These are phyloP conservation scores for Sebastes trivittatus DNA, from an alignment of 2,797 vertebrate species.

Conservation along the genomic window DNA sequence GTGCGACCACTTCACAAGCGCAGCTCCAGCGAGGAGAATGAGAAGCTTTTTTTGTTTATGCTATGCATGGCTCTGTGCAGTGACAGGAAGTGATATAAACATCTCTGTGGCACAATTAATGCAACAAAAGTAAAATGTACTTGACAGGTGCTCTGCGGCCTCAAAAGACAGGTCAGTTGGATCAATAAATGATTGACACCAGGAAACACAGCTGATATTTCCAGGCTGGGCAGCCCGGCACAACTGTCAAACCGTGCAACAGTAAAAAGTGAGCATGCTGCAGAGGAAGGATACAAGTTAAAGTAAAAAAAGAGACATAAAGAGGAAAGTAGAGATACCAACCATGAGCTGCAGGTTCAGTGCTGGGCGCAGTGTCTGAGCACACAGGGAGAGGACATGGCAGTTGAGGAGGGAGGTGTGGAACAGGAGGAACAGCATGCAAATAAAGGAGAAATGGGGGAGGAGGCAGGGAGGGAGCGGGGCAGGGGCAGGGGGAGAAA, in stretches of 20 bases:
- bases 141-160: neutral
- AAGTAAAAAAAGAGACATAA: conserved; percentile 61
- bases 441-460: conserved; percentile 91
- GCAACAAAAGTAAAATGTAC: conserved; percentile 2
- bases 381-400: conserved; percentile 91
- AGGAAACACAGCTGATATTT: conserved; percentile 23
- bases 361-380: conserved; percentile 98
- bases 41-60: neutral
- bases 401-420: conserved; percentile 87
- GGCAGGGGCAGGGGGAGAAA: conserved; percentile 81
- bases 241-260: conserved; percentile 21
- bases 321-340: conserved; percentile 93
- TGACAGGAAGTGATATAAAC: neutral
- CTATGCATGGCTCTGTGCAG: neutral
- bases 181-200: conserved; percentile 26
- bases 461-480: conserved; percentile 85
- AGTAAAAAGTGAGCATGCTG: conserved; percentile 60
- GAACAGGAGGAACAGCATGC: conserved; percentile 98
- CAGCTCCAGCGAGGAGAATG: neutral
- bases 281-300: conserved; percentile 41
- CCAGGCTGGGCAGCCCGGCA: conserved; percentile 16
- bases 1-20: conserved; percentile 27
- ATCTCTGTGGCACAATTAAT: conserved; percentile 14
- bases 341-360: conserved; percentile 99
- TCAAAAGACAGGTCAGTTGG: neutral